Percentiles rank a stretch among this genome's conserved stretches.
phyloP scores from a whole-genome alignment of 2,797 vertebrate species.

The Sebastes elongatus region DNA sequence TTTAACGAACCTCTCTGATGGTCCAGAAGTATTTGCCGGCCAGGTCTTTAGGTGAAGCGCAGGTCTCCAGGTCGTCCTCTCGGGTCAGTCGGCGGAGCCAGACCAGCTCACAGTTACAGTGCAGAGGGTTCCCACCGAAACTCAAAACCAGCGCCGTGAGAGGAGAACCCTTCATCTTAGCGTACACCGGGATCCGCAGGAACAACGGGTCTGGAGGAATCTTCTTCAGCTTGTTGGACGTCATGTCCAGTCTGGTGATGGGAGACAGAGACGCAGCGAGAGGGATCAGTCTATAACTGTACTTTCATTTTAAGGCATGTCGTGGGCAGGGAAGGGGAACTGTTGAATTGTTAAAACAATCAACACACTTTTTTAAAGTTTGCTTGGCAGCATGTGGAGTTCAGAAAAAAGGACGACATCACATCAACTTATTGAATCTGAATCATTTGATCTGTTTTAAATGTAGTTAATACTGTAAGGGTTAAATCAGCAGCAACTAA shows the following conservation, averaged over 20 bases:
- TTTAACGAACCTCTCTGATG: slow-evolving; percentile 82
- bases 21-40: slow-evolving; percentile 94
- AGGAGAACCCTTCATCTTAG: slow-evolving; percentile 88
- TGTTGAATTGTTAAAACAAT: neutral
- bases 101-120: slow-evolving; percentile 93
- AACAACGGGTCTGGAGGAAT: slow-evolving; percentile 92
- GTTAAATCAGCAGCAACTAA: too few species aligned
- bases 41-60: slow-evolving; percentile 87
- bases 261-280: neutral
- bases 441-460: too few species aligned
- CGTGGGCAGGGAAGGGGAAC: neutral
- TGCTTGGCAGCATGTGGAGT: neutral
- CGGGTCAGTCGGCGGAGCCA: slow-evolving; percentile 89
- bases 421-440: fast-evolving
- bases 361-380: neutral
- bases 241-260: slow-evolving; percentile 88
- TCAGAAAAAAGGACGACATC: neutral
- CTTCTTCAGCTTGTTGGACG: slow-evolving; percentile 93
- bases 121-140: slow-evolving; percentile 91
- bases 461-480: too few species aligned
- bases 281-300: neutral
- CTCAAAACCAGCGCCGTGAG: slow-evolving; percentile 88
- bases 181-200: slow-evolving; percentile 89
- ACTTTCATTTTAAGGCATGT: neutral
- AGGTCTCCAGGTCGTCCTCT: slow-evolving; percentile 92